Evolutionary conservation across 2,888 invertebrate species (phyloP).

Genomic region (Labia minor): DNA sequence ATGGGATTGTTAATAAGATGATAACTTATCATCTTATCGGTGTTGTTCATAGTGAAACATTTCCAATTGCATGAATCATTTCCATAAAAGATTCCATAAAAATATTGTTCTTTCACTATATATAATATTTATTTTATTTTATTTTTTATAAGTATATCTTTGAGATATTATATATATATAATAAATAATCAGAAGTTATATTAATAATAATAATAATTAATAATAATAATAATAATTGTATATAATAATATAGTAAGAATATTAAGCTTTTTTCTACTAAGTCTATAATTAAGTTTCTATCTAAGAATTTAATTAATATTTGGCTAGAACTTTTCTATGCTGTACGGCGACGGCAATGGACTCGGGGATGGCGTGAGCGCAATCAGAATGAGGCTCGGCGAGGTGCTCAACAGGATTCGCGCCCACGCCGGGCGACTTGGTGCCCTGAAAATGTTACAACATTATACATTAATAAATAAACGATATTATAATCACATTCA

Average conservation of each 20-base stretch:
- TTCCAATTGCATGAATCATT: too few species aligned
- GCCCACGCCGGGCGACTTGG: constrained; percentile 3
- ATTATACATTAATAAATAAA: too few species aligned
- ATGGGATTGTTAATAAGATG: too few species aligned
- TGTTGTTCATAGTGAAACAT: too few species aligned
- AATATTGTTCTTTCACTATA: not conserved
- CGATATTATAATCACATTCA: too few species aligned
- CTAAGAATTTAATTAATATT: constrained; percentile 1
- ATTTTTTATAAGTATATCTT: not conserved
- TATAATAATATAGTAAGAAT: constrained; percentile 28
- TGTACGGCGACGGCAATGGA: constrained; percentile 13
- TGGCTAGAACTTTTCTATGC: not conserved
- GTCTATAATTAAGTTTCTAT: constrained; percentile 15
- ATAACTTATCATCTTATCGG: too few species aligned
- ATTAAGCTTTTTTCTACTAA: constrained; percentile 25
- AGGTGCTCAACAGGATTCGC: not conserved
- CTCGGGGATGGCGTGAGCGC: constrained; percentile 3
- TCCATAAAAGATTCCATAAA: not conserved
- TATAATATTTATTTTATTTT: not conserved
- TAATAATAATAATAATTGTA: constrained; percentile 26
- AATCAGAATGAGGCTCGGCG: not conserved
- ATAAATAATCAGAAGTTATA: constrained; percentile 17
- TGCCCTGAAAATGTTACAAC: not conserved
- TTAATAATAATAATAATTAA: constrained; percentile 24
- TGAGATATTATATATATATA: constrained; percentile 13